phyloP scores from a whole-genome alignment of 2,888 invertebrate genomes.

The Mimumesa dahlbomi region DNA sequence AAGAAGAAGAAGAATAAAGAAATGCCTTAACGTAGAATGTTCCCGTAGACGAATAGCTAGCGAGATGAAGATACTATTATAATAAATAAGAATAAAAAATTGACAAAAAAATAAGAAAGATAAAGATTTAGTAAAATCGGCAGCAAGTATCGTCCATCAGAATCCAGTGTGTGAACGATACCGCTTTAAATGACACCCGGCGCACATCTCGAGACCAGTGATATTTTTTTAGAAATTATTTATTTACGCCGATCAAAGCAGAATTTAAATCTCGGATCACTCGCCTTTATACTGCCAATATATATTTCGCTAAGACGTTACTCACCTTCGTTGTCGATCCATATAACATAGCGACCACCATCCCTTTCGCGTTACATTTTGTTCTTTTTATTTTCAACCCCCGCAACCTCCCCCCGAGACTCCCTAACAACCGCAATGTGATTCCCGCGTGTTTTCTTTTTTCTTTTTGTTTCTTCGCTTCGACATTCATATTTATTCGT shows the following conservation, averaged over 20 bases:
- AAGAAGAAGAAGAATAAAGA: too few species aligned
- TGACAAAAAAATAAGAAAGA: too few species aligned
- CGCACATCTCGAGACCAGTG: slow-evolving; percentile 76
- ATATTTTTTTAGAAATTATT: slow-evolving; percentile 79
- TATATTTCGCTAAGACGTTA: slow-evolving; percentile 69
- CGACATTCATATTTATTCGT: slow-evolving; percentile 38
- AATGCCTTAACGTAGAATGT: neutral
- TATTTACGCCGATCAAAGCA: slow-evolving; percentile 75
- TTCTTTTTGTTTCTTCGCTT: slow-evolving; percentile 19
- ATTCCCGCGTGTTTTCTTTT: slow-evolving; percentile 42
- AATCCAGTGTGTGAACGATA: slow-evolving; percentile 2
- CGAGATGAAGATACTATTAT: too few species aligned
- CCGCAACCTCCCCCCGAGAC: too few species aligned
- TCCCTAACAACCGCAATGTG: slow-evolving; percentile 50
- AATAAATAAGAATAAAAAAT: too few species aligned
- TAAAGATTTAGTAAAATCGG: neutral
- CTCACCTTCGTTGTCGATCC: slow-evolving; percentile 60
- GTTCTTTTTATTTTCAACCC: too few species aligned
- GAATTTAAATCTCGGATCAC: slow-evolving; percentile 71
- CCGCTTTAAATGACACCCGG: slow-evolving; percentile 45
- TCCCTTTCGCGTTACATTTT: slow-evolving; percentile 43
- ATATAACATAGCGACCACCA: slow-evolving; percentile 42
- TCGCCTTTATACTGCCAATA: slow-evolving; percentile 76
- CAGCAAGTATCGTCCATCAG: slow-evolving; percentile 10
- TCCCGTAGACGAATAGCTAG: neutral